These are phyloP conservation scores for Andrena praecox DNA, from an alignment of 2,888 invertebrate genomes.

Conservation along the genomic window DNA sequence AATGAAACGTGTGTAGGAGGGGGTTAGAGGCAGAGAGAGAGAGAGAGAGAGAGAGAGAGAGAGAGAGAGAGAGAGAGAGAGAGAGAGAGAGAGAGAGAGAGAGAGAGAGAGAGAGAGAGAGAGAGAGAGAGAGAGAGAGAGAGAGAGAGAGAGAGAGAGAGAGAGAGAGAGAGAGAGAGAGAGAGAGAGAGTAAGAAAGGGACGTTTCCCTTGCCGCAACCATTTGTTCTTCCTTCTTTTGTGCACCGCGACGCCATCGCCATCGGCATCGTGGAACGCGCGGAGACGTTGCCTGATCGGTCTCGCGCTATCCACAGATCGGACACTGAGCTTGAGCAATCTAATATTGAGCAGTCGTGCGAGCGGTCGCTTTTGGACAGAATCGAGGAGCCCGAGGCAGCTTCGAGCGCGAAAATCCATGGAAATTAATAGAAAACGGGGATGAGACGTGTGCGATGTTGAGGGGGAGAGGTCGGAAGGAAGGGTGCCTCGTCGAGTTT, in stretches of 20 bases:
- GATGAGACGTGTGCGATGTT: not conserved
- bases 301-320: constrained; percentile 40
- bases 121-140: too few species aligned
- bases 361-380: constrained; percentile 39
- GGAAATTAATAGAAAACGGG: not conserved
- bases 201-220: constrained; percentile 5
- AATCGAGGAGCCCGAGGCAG: constrained; percentile 18
- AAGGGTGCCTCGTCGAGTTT: constrained; percentile 8
- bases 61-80: too few species aligned
- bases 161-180: too few species aligned
- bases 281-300: not conserved
- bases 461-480: not conserved
- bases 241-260: constrained; percentile 9
- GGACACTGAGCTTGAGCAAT: constrained; percentile 65
- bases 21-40: not conserved
- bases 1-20: not conserved
- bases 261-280: not conserved
- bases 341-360: constrained; percentile 67
- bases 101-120: too few species aligned
- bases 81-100: too few species aligned
- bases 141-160: too few species aligned
- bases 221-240: constrained; percentile 7
- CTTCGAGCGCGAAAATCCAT: not conserved
- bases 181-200: not conserved
- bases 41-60: too few species aligned